A percentile compares a stretch with the other conserved stretches of the same genome.
These are phyloP conservation scores for Phalanger gymnotis DNA, from an alignment of 2,797 vertebrate genomes.

Conservation along the genomic window DNA sequence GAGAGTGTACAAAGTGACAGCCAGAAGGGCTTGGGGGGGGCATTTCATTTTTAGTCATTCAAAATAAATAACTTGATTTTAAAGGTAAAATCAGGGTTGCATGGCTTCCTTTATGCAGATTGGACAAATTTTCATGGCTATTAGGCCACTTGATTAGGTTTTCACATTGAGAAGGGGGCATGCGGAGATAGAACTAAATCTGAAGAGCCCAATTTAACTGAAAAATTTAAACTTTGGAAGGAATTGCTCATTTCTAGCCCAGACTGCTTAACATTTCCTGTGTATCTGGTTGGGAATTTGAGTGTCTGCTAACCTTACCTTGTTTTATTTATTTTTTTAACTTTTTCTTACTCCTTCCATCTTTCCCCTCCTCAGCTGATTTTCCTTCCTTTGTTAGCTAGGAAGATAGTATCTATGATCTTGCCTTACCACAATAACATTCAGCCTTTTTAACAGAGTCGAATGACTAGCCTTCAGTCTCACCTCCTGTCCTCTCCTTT, in stretches of 20 bases:
- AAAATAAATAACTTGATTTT: not conserved
- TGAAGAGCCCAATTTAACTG: not conserved
- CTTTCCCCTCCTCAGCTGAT: not conserved
- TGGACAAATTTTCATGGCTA: not conserved
- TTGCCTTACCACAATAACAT: not conserved
- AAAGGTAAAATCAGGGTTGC: not conserved
- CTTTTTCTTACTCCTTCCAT: not conserved
- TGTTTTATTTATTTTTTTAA: not conserved
- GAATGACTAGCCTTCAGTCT: not conserved
- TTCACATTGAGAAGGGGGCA: not conserved
- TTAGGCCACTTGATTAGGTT: not conserved
- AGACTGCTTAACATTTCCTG: not conserved
- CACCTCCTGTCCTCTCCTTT: not conserved
- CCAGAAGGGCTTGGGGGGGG: not conserved
- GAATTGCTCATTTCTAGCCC: not conserved
- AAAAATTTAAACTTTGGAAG: not conserved
- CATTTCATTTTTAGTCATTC: not conserved
- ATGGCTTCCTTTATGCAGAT: not conserved
- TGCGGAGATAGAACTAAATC: not conserved
- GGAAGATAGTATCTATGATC: not conserved
- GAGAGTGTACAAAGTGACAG: not conserved
- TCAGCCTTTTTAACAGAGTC: not conserved
- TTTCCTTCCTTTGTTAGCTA: not conserved
- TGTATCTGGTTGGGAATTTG: not conserved
- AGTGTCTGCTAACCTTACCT: not conserved